Conservation (phyloP, 2,113 vertebrate genomes). For the Uria aalge region DNA sequence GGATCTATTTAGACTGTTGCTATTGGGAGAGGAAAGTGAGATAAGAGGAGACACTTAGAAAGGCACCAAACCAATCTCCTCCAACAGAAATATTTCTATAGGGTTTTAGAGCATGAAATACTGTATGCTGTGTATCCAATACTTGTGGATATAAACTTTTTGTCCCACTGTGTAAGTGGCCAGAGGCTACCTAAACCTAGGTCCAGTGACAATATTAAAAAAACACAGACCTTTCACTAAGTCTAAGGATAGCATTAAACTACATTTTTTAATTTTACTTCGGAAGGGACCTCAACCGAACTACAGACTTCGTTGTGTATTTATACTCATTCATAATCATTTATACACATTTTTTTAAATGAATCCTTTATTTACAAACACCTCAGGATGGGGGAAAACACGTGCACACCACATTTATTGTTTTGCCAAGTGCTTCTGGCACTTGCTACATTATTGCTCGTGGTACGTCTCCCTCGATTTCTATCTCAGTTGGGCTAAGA, state of each 20-base stretch:
- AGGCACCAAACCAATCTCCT: neutral
- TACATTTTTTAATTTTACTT: neutral
- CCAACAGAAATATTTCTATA: neutral
- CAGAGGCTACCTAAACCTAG: neutral
- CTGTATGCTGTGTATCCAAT: neutral
- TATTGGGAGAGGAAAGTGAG: neutral
- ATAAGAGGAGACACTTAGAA: neutral
- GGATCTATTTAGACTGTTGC: neutral
- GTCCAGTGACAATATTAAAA: neutral
- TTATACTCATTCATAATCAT: neutral
- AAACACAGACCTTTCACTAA: neutral
- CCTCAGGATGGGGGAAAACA: neutral
- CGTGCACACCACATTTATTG: neutral
- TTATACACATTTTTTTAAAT: neutral
- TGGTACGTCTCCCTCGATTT: rapidly evolving
- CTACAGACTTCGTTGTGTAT: neutral
- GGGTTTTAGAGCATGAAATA: neutral
- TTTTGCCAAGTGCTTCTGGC: neutral
- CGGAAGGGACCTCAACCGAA: neutral
- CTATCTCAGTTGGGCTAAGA: neutral
- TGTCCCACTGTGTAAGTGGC: neutral
- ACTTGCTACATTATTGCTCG: neutral
- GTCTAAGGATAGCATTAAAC: neutral
- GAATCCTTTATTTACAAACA: neutral
- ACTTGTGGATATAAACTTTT: neutral